phyloP scores from a whole-genome alignment of 2,113 vertebrate species.

The Corythornis cristatus region DNA sequence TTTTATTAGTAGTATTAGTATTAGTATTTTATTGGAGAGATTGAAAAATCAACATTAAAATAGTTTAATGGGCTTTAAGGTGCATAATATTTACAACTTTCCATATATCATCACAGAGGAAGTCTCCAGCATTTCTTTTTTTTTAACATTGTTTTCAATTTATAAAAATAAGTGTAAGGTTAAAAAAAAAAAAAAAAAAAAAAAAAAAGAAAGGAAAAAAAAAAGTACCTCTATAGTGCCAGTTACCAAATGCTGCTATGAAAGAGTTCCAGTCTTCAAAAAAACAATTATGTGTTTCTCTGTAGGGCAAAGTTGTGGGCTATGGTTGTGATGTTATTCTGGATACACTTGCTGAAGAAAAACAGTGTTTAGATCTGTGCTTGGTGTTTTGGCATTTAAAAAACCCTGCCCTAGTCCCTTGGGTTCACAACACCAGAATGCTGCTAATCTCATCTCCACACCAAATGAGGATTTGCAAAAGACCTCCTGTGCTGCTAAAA shows the following conservation, averaged over 20 bases:
- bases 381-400: accelerated
- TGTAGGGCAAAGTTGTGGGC: neutral
- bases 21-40: neutral
- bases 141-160: neutral
- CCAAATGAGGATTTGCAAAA: neutral
- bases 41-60: neutral
- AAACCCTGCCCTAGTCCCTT: neutral
- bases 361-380: neutral
- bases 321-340: neutral
- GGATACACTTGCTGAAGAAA: neutral
- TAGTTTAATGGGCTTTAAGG: neutral
- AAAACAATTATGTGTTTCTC: neutral
- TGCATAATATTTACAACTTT: neutral
- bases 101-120: neutral
- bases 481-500: neutral
- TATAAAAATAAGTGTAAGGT: neutral
- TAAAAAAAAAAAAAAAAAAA: neutral
- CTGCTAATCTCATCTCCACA: neutral
- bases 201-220: neutral
- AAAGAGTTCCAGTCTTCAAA: neutral
- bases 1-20: neutral
- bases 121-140: neutral
- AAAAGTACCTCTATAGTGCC: neutral
- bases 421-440: neutral
- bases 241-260: neutral